Base-by-base conservation (phyloP, 2,888 invertebrate species). In the Tetanocera ferruginea region DNA sequence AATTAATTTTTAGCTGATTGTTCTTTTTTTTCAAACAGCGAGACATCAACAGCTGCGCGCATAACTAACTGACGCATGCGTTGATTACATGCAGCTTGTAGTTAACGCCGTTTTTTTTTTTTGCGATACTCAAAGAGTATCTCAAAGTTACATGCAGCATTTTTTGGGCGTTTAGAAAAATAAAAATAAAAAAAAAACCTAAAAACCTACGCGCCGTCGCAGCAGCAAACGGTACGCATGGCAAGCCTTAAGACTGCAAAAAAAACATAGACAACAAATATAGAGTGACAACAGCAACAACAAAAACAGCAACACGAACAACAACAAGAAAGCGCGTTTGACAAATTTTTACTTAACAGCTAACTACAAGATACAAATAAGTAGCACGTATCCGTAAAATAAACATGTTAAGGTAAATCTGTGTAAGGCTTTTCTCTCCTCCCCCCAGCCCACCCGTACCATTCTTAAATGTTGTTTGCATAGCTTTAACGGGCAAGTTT, bases 341-440 rank as follows among this genome's bases (percentile, higher is more conserved):
- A 74, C 73, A 74, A 74, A 62, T 74, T 74, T 62, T 31, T 60
- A 23, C 28, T 25, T 52, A 49, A 69, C 49, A 69, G 69, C 69
- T 51, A 17, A 55, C 31, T 31, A 55, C n/a, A 31, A 72, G 60
- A 55, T 72, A 72, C 57, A 55, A 72, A 60, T 69, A 69, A 72
- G 55, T 72, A 72, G 71, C 57, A 72, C 72, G 37, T 72, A 43
- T 57, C 60, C 37, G 57, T 55, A 72, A 43, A 60, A 60, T 72
- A 43, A 72, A 72, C 71, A 71, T 71, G 55, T 71, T 71, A 71
- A 55, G 14, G 52, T 28, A 34, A 8, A 34, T 19, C 34, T 55
- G 55, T 23, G 3, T 14, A 4, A 25, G 57, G 23, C 57, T 14
- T 23, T 60, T 23, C 25, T 60, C 11, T 8, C 43, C 43, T 3